These are phyloP conservation scores for Strigamia crassipes DNA, from an alignment of 2,888 invertebrate genomes.

Conservation along the genomic window DNA sequence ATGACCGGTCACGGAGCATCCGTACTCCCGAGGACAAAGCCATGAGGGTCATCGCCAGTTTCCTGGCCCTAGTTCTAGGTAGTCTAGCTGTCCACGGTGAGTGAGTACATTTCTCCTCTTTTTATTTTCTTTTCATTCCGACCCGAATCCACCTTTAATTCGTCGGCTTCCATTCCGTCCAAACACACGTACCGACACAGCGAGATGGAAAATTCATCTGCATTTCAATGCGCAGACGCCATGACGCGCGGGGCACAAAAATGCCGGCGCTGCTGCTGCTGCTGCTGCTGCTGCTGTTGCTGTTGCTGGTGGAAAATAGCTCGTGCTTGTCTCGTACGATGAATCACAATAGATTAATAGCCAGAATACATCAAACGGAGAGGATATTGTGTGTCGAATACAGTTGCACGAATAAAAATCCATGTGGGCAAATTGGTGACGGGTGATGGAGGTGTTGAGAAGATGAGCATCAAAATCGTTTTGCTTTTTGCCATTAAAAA, in stretches of 20 bases:
- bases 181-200: background rate
- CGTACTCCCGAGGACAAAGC: conserved; percentile 50
- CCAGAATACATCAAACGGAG: background rate
- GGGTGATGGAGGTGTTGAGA: background rate
- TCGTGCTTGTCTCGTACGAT: background rate
- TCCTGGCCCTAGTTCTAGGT: conserved; percentile 50
- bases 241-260: conserved; percentile 43
- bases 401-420: background rate
- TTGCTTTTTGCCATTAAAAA: too few species aligned
- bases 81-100: conserved; percentile 49
- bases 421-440: background rate
- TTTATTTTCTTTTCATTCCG: conserved; percentile 29
- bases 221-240: conserved; percentile 46
- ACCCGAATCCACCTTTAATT: background rate
- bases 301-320: background rate
- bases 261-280: conserved; percentile 37
- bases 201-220: conserved; percentile 5
- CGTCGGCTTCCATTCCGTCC: background rate
- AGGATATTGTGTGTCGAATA: background rate
- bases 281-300: background rate
- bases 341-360: background rate
- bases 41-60: conserved; percentile 50
- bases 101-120: background rate
- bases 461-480: too few species aligned
- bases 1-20: conserved; percentile 49